Conservation (phyloP, 2,797 vertebrate genomes). For the Labeo calbasu region DNA sequence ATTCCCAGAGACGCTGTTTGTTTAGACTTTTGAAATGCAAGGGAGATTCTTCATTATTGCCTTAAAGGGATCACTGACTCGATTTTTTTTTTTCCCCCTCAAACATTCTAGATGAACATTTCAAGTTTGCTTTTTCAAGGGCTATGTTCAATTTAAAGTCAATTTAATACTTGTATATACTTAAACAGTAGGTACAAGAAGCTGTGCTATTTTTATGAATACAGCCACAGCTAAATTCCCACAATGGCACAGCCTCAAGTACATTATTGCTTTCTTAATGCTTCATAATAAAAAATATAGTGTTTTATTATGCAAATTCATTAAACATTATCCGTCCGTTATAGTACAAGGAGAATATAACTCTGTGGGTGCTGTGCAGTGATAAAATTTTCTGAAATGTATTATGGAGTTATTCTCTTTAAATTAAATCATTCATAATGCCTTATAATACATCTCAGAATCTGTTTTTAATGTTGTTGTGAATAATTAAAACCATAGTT, state of each 20-base stretch:
- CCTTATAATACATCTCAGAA: background rate
- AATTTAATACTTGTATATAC: background rate
- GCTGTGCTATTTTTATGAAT: slow-evolving; percentile 1
- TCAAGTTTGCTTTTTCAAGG: background rate
- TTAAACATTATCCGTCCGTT: slow-evolving; percentile 3
- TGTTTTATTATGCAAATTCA: slow-evolving; percentile 16
- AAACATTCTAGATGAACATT: background rate
- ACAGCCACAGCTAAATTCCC: background rate
- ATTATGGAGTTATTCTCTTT: background rate
- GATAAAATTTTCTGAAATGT: background rate
- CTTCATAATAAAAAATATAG: slow-evolving; percentile 7
- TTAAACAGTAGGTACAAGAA: background rate
- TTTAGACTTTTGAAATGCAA: slow-evolving; percentile 51
- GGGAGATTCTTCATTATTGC: slow-evolving; percentile 55
- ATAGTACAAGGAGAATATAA: background rate
- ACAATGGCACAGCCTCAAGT: background rate
- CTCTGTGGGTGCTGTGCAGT: background rate
- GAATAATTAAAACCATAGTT: background rate
- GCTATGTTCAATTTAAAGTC: background rate
- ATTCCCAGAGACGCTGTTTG: slow-evolving; percentile 54
- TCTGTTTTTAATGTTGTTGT: background rate
- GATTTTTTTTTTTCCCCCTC: background rate
- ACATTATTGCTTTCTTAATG: slow-evolving; percentile 2
- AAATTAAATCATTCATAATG: background rate
- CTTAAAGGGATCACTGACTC: slow-evolving; percentile 36